Percentiles rank a stretch among this genome's conserved stretches.
These are phyloP conservation scores for Odontamblyopus rebecca DNA, from an alignment of 2,797 vertebrate species.

Conservation along the genomic window DNA sequence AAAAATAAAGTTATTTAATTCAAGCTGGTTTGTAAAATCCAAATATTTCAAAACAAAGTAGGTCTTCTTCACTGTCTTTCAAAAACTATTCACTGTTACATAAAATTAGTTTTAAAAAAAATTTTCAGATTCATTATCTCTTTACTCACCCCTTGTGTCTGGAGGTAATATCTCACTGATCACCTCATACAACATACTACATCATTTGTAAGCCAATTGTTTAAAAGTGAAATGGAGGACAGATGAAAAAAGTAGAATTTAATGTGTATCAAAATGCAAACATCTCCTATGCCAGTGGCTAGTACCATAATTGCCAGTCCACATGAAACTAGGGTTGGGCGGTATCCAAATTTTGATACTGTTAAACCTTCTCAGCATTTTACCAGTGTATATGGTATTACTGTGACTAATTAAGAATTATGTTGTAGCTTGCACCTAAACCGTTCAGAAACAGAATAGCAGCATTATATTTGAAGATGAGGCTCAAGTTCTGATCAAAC, in stretches of 20 bases:
- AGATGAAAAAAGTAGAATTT: background rate
- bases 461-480: too few relatives aligned
- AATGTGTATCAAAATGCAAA: too few relatives aligned
- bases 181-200: background rate
- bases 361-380: too few relatives aligned
- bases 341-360: too few relatives aligned
- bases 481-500: too few relatives aligned
- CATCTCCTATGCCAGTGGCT: background rate
- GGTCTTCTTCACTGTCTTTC: background rate
- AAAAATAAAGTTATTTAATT: background rate
- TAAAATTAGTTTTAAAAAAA: background rate
- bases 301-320: background rate
- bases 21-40: background rate
- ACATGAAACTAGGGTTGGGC: background rate
- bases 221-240: background rate
- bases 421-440: too few relatives aligned
- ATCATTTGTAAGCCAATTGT: background rate
- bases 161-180: background rate
- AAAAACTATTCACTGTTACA: background rate
- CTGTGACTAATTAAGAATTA: too few relatives aligned
- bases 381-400: too few relatives aligned
- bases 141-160: background rate
- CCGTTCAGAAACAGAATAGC: too few relatives aligned
- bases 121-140: background rate
- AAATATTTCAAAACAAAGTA: background rate